phyloP scores from a whole-genome alignment of 2,113 vertebrate species.

The Phyllostomus hastatus region DNA sequence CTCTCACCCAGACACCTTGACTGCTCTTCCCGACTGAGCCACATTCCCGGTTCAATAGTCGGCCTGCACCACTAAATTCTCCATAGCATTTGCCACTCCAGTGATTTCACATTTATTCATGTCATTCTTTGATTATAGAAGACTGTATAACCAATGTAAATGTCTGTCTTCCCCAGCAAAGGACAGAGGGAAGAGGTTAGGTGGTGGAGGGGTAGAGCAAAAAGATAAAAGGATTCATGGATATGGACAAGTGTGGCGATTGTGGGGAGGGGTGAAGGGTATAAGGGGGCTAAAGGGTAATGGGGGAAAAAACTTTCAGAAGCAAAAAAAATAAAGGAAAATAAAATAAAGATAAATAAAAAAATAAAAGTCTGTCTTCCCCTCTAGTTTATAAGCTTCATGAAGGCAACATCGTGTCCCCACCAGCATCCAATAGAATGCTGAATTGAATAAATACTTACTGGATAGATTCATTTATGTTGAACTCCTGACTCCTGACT shows the following conservation, averaged over 20 bases:
- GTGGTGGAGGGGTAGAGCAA: too few species aligned
- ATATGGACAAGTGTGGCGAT: too few species aligned
- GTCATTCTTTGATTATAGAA: neutral
- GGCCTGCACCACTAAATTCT: neutral
- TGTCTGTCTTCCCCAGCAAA: neutral
- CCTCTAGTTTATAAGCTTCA: neutral
- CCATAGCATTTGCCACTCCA: neutral
- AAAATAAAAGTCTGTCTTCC: neutral
- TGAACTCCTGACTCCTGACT: neutral
- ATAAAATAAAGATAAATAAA: too few species aligned
- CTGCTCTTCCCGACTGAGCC: neutral
- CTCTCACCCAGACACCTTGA: neutral
- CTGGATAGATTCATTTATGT: constrained; percentile 5
- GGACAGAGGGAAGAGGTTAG: too few species aligned
- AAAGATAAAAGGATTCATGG: too few species aligned
- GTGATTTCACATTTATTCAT: neutral
- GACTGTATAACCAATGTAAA: neutral
- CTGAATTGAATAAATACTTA: constrained; percentile 8
- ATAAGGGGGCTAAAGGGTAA: too few species aligned
- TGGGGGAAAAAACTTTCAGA: too few species aligned
- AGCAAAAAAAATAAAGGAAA: too few species aligned
- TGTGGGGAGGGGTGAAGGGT: too few species aligned
- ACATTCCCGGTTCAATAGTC: neutral
- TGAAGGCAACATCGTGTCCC: neutral
- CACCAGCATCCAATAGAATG: neutral